A percentile compares a stretch with the other conserved stretches of the same genome.
phyloP scores from a whole-genome alignment of 2,888 invertebrate genomes.

The Tetrapedia diversipes region DNA sequence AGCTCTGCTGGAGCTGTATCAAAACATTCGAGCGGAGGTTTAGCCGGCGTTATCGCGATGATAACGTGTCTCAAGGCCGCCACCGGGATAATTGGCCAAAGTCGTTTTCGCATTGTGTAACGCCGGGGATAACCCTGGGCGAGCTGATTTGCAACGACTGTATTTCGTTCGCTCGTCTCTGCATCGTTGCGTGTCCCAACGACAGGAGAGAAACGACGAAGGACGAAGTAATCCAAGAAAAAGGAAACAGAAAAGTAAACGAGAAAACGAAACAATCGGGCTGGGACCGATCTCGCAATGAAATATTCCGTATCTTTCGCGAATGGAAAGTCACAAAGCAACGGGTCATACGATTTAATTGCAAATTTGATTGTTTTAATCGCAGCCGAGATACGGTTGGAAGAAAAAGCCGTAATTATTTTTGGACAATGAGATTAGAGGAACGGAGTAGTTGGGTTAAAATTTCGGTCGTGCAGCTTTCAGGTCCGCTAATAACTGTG shows the following conservation, averaged over 20 bases:
- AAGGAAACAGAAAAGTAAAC: no score
- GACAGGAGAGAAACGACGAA: neutral
- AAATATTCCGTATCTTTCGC: neutral
- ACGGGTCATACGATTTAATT: neutral
- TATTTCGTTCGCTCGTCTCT: neutral
- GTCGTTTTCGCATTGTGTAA: conserved; percentile 54
- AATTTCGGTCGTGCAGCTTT: neutral
- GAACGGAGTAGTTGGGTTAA: neutral
- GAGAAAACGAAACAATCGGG: neutral
- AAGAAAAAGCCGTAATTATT: neutral
- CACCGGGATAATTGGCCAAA: conserved; percentile 57
- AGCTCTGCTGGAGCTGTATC: conserved; percentile 49
- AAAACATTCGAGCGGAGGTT: conserved; percentile 57
- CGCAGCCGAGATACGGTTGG: neutral
- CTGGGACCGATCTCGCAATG: neutral
- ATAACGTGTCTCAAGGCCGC: conserved; percentile 57
- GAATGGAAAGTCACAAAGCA: conserved; percentile 2
- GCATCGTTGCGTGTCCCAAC: neutral
- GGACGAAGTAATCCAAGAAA: neutral
- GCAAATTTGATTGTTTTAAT: conserved; percentile 6
- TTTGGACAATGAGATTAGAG: neutral
- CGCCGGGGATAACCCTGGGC: conserved; percentile 46
- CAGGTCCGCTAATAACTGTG: no score
- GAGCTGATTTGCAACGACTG: conserved; percentile 35
- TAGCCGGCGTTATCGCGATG: conserved; percentile 54